Evolutionary conservation across 2,797 vertebrate genomes (phyloP).

Genomic region (Okamejei kenojei): DNA sequence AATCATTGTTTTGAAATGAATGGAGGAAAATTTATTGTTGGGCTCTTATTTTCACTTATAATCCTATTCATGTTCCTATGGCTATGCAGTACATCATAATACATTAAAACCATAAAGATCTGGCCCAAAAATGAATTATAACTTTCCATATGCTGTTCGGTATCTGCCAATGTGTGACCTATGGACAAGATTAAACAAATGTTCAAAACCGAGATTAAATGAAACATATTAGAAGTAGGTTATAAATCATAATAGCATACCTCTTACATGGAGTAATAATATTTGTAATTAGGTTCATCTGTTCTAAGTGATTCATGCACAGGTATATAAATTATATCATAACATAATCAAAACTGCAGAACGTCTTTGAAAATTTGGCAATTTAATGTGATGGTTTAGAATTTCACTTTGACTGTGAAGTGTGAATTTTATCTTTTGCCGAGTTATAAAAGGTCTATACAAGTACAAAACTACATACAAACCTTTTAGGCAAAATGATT

Average conservation of each 20-base stretch:
- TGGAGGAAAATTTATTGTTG: too few species aligned
- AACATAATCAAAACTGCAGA: too few species aligned
- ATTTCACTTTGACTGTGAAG: too few species aligned
- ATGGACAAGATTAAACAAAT: background rate
- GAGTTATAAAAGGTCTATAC: background rate
- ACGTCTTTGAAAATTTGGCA: background rate
- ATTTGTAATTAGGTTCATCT: background rate
- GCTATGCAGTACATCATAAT: background rate
- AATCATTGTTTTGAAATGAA: too few species aligned
- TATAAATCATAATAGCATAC: background rate
- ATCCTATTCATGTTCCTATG: too few species aligned
- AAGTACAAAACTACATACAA: background rate
- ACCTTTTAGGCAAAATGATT: background rate
- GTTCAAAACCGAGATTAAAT: background rate
- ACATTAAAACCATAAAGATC: background rate
- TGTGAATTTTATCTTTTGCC: too few species aligned
- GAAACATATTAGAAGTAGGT: background rate
- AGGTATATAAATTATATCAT: background rate
- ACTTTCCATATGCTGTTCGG: background rate
- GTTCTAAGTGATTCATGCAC: background rate
- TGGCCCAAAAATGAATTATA: background rate
- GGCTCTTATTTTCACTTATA: too few species aligned
- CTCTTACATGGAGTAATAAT: background rate
- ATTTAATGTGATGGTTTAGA: background rate
- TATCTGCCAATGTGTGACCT: background rate